A percentile compares a stretch with the other conserved stretches of the same genome.
These are phyloP conservation scores for Centropyge bicolor DNA, from an alignment of 2,797 vertebrate species.

Conservation along the genomic window DNA sequence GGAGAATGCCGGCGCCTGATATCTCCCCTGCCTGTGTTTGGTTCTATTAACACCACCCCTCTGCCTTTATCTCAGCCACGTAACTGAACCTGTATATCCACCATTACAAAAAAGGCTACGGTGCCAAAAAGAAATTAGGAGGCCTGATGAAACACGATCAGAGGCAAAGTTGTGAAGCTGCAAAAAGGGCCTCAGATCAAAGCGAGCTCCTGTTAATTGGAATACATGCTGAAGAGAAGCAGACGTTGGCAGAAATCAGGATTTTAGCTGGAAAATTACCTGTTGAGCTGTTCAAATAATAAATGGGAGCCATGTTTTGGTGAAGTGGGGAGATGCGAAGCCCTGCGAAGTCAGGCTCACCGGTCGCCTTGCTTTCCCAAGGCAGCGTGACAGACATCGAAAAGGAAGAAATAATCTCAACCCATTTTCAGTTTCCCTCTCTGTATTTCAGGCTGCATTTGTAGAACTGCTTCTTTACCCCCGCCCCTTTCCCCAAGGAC, in stretches of 20 bases:
- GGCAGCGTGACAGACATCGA: constrained; percentile 62
- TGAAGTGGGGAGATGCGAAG: constrained; percentile 49
- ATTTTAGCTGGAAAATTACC: constrained; percentile 84
- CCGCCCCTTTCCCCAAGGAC: constrained; percentile 38
- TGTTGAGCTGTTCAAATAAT: constrained; percentile 84
- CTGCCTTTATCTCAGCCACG: constrained; percentile 63
- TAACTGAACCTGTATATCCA: constrained; percentile 72
- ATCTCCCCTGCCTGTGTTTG: constrained; percentile 57
- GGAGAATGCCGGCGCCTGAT: constrained; percentile 39
- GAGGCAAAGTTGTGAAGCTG: constrained; percentile 72
- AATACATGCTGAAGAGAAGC: constrained; percentile 78
- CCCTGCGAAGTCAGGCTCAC: constrained; percentile 74
- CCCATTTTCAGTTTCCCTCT: constrained; percentile 64
- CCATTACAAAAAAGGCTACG: constrained; percentile 55
- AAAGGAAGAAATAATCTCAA: constrained; percentile 64
- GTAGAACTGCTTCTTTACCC: constrained; percentile 45
- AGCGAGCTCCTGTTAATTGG: constrained; percentile 81
- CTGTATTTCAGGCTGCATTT: constrained; percentile 67
- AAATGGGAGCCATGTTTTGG: constrained; percentile 75
- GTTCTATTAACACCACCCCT: constrained; percentile 67
- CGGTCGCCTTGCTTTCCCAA: constrained; percentile 76
- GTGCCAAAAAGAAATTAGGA: constrained; percentile 79
- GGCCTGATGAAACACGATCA: constrained; percentile 79
- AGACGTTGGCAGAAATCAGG: constrained; percentile 76
- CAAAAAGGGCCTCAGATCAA: constrained; percentile 76